These are phyloP conservation scores for Rhamphomyia laevipes DNA, from an alignment of 2,888 invertebrate species.

Conservation along the genomic window DNA sequence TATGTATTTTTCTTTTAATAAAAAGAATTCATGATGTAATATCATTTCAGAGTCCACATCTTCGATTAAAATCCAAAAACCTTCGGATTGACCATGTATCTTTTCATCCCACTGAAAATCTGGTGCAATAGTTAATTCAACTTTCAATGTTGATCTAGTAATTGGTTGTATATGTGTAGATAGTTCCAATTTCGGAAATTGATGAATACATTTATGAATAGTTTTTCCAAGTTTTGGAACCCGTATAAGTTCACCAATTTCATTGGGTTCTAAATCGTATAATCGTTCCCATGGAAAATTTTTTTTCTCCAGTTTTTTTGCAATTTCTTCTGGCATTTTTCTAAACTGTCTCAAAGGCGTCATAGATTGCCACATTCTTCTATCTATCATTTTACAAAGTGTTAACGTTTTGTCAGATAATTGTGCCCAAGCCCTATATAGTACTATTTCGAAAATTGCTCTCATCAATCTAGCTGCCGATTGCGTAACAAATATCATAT, in stretches of 20 bases:
- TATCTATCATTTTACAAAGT: constrained; percentile 97
- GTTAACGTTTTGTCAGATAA: constrained; percentile 90
- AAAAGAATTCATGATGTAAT: constrained; percentile 89
- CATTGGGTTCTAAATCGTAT: constrained; percentile 93
- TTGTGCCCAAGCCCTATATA: constrained; percentile 92
- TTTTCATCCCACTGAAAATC: constrained; percentile 99
- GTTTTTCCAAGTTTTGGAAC: constrained; percentile 57
- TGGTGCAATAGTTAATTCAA: constrained; percentile 94
- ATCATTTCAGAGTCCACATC: constrained; percentile 82
- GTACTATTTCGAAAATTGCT: constrained; percentile 94
- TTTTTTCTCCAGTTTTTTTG: constrained; percentile 97
- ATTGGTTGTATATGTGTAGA: constrained; percentile 97
- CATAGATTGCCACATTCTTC: constrained; percentile 99
- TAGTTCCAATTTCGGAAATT: constrained; percentile 91
- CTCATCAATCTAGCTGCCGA: constrained; percentile 89
- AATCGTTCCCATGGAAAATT: constrained; percentile 88
- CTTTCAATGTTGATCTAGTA: constrained; percentile 81
- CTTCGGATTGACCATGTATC: constrained; percentile 66
- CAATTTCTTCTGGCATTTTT: constrained; percentile 93
- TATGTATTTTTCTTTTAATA: constrained; percentile 88
- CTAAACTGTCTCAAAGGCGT: constrained; percentile 93
- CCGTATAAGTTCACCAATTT: constrained; percentile 72
- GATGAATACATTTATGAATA: constrained; percentile 77
- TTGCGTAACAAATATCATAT: constrained; percentile 99
- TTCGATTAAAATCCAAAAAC: constrained; percentile 79